A percentile compares a stretch with the other conserved stretches of the same genome.
phyloP scores from a whole-genome alignment of 1,140 invertebrate species.

The Lethrus apterus region DNA sequence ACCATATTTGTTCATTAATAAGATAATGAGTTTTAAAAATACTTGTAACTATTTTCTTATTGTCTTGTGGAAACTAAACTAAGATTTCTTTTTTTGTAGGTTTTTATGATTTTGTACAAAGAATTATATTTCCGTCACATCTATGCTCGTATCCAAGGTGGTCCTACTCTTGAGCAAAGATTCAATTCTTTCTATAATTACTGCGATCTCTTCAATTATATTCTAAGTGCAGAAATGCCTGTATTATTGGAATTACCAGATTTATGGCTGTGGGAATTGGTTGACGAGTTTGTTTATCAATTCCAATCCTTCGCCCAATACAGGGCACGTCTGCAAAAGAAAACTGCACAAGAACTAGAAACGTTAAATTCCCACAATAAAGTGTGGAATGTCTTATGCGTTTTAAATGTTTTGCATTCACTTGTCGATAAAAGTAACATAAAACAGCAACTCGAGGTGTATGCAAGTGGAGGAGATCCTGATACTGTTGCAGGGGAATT shows the following conservation, averaged over 20 bases:
- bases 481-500: conserved; percentile 96
- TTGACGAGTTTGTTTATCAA: conserved; percentile 95
- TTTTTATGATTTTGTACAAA: conserved; percentile 93
- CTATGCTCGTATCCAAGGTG: conserved; percentile 80
- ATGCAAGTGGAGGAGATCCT: conserved; percentile 82
- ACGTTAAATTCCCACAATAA: conserved; percentile 74
- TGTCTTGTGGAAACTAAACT: no score
- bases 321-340: conserved; percentile 77
- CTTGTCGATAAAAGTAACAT: conserved; percentile 98
- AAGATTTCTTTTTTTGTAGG: conserved; percentile 42
- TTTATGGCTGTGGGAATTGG: conserved; percentile 99
- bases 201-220: conserved; percentile 95
- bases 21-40: no score
- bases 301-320: conserved; percentile 96
- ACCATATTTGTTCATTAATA: no score
- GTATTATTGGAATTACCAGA: conserved; percentile 91
- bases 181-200: conserved; percentile 98
- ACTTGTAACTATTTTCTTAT: no score
- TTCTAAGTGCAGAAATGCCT: conserved; percentile 82
- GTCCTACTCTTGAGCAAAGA: conserved; percentile 83
- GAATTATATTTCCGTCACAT: conserved; percentile 97
- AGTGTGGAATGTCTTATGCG: conserved; percentile 97
- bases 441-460: conserved; percentile 91
- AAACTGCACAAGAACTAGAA: conserved; percentile 76
- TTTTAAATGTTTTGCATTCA: conserved; percentile 96